Percentiles rank a stretch among this genome's conserved stretches.
Evolutionary conservation across 2,797 vertebrate species (phyloP).

Genomic region (Parotocinclus haroldoi): DNA sequence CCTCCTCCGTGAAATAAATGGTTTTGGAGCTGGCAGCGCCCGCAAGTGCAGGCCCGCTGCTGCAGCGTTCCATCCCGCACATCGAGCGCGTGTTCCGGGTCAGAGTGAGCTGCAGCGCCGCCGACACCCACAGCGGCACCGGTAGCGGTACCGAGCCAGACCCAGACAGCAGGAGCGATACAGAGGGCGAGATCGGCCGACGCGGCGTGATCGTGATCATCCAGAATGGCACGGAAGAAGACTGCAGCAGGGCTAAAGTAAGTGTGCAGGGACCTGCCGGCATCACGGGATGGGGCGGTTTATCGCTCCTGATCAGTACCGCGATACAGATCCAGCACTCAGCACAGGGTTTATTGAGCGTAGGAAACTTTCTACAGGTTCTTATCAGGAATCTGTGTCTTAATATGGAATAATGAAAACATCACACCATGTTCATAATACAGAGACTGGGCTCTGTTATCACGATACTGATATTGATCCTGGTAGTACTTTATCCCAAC

Average conservation of each 20-base stretch:
- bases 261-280: slow-evolving; percentile 32
- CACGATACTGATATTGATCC: too few relatives aligned
- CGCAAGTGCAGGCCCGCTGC: slow-evolving; percentile 55
- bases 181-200: slow-evolving; percentile 47
- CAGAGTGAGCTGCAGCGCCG: slow-evolving; percentile 50
- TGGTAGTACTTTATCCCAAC: too few relatives aligned
- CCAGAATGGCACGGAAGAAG: slow-evolving; percentile 66
- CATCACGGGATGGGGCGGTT: background rate
- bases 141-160: background rate
- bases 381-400: too few relatives aligned
- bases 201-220: slow-evolving; percentile 49
- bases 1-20: slow-evolving; percentile 51
- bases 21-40: slow-evolving; percentile 57
- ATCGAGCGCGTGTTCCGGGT: slow-evolving; percentile 59
- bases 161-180: slow-evolving; percentile 65
- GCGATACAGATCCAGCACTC: background rate
- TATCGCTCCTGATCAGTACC: background rate
- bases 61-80: slow-evolving; percentile 56
- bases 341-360: background rate
- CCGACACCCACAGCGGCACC: slow-evolving; percentile 62
- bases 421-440: too few relatives aligned
- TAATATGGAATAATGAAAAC: too few relatives aligned
- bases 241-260: slow-evolving; percentile 72
- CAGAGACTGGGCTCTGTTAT: too few relatives aligned
- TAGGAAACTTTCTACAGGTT: too few relatives aligned